These are phyloP conservation scores for Spondyliosoma cantharus DNA, from an alignment of 2,797 vertebrate species.

Conservation along the genomic window DNA sequence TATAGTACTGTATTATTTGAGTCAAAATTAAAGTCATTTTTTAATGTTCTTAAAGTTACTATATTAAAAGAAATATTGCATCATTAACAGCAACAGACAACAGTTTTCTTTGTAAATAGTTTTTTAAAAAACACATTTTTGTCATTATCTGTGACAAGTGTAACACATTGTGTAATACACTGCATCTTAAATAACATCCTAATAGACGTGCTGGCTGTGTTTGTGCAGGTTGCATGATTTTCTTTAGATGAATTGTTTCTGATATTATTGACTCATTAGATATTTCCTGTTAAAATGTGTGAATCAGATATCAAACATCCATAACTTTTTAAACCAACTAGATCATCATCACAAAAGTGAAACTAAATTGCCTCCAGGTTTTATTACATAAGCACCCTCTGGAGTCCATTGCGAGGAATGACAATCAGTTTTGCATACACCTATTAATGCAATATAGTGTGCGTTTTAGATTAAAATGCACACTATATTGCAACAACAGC, in stretches of 20 bases:
- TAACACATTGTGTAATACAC: too few relatives aligned
- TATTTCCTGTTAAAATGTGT: not conserved
- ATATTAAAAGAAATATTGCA: too few relatives aligned
- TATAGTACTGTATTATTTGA: too few relatives aligned
- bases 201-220: not conserved
- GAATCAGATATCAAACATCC: not conserved
- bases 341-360: not conserved
- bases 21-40: too few relatives aligned
- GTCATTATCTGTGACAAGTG: too few relatives aligned
- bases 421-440: too few relatives aligned
- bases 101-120: too few relatives aligned
- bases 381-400: constrained; percentile 20
- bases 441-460: not conserved
- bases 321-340: not conserved
- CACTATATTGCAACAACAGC: too few relatives aligned
- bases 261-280: not conserved
- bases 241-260: not conserved
- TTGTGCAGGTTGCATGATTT: not conserved
- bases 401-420: not conserved
- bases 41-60: too few relatives aligned
- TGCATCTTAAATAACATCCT: not conserved
- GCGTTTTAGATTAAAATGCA: too few relatives aligned
- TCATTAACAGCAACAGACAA: too few relatives aligned
- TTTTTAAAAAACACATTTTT: too few relatives aligned
- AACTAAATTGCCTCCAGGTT: not conserved